Evolutionary conservation across 2,797 vertebrate genomes (phyloP).

Genomic region (Thunnus albacares): DNA sequence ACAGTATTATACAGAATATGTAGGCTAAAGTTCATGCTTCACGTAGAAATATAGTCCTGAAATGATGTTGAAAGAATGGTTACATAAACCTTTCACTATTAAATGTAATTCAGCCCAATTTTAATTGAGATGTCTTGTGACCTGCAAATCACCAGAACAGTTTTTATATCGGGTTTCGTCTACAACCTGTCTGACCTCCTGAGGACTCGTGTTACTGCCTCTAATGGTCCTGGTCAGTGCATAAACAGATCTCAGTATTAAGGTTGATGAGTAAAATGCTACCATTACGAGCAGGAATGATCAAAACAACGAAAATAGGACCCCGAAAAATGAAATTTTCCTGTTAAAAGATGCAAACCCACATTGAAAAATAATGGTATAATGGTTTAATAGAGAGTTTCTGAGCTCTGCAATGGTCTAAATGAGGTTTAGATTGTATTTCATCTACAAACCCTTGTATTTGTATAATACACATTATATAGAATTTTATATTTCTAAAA

Average conservation of each 20-base stretch:
- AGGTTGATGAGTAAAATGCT: not conserved
- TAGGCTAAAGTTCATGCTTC: not conserved
- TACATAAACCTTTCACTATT: not conserved
- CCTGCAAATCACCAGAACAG: not conserved
- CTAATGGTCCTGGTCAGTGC: not conserved
- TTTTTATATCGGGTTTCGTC: not conserved
- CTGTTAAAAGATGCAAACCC: too few species aligned
- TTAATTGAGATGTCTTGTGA: not conserved
- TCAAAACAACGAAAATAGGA: not conserved
- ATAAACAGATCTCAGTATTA: too few species aligned
- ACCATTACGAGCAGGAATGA: not conserved
- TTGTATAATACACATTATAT: not conserved
- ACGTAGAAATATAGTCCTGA: too few species aligned
- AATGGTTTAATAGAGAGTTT: not conserved
- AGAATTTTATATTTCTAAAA: not conserved
- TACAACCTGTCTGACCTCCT: not conserved
- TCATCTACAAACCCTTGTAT: not conserved
- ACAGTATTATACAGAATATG: too few species aligned
- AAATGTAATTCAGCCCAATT: not conserved
- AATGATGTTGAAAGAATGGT: not conserved
- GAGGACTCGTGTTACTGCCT: not conserved
- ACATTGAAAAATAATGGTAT: not conserved
- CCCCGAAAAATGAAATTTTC: not conserved
- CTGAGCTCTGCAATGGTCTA: not conserved
- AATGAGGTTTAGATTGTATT: conserved; percentile 14